Percentiles rank a stretch among this genome's conserved stretches.
These are phyloP conservation scores for Drosophila neotestacea DNA, from an alignment of 2,888 invertebrate species.

Conservation along the genomic window DNA sequence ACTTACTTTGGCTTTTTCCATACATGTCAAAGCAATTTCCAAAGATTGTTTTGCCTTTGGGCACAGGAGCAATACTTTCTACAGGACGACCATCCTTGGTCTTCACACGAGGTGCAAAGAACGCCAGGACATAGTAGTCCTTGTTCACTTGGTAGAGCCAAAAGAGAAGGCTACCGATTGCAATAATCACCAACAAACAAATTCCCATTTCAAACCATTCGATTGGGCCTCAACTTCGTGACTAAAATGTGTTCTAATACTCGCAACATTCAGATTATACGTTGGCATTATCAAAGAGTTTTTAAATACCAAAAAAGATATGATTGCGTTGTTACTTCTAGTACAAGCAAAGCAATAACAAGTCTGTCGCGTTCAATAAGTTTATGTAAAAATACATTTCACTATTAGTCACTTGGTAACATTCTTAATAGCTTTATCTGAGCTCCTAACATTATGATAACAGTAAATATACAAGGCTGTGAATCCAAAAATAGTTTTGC, in stretches of 20 bases:
- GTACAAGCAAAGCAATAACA: no score
- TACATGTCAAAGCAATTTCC: slow-evolving; percentile 77
- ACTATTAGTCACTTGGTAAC: no score
- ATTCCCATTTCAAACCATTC: slow-evolving; percentile 29
- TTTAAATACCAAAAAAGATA: no score
- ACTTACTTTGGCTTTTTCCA: slow-evolving; percentile 52
- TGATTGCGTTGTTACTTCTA: no score
- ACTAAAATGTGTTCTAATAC: slow-evolving; percentile 15
- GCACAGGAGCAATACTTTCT: slow-evolving; percentile 60
- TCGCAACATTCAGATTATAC: neutral
- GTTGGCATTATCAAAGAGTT: no score
- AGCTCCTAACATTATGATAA: no score
- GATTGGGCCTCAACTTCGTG: neutral
- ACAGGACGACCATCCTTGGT: slow-evolving; percentile 70
- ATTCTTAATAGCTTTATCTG: no score
- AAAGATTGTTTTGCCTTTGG: slow-evolving; percentile 71
- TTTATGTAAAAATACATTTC: no score
- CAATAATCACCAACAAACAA: slow-evolving; percentile 42
- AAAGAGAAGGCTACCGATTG: slow-evolving; percentile 28
- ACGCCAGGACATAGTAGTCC: slow-evolving; percentile 56
- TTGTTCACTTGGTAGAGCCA: slow-evolving; percentile 65
- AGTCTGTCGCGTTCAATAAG: no score
- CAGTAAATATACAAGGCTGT: no score
- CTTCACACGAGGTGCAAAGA: slow-evolving; percentile 64
- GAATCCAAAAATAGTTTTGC: no score